These are phyloP conservation scores for Zenarchopterus dispar DNA, from an alignment of 2,797 vertebrate species.

Conservation along the genomic window DNA sequence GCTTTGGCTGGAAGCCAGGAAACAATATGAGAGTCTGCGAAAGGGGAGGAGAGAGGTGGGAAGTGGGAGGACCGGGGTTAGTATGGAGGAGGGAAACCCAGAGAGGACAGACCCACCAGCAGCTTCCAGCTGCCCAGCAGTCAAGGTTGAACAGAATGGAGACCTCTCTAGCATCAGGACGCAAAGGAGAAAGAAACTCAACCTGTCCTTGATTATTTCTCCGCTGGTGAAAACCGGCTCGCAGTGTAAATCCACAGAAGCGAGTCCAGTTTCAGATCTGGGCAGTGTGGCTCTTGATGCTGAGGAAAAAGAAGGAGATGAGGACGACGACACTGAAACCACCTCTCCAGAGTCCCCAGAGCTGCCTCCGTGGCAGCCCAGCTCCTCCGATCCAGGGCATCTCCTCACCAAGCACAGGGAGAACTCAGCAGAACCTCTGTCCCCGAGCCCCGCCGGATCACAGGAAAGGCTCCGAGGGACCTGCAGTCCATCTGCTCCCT, in stretches of 20 bases:
- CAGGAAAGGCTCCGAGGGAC: slow-evolving; percentile 62
- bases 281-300: slow-evolving; percentile 22
- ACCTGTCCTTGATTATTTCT: slow-evolving; percentile 69
- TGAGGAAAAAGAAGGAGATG: slow-evolving; percentile 59
- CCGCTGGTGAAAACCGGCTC: slow-evolving; percentile 52
- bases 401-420: slow-evolving; percentile 57
- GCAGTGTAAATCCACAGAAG: slow-evolving; percentile 60
- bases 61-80: slow-evolving; percentile 3
- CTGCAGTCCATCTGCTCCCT: slow-evolving; percentile 58
- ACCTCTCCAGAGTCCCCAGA: slow-evolving; percentile 85
- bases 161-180: slow-evolving; percentile 42
- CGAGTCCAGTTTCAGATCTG: slow-evolving; percentile 55
- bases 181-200: slow-evolving; percentile 70
- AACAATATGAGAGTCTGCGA: slow-evolving; percentile 89
- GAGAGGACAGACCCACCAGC: slow-evolving; percentile 7
- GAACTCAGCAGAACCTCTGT: slow-evolving; percentile 44
- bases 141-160: slow-evolving; percentile 37
- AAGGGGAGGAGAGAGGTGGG: slow-evolving; percentile 62
- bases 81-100: slow-evolving; percentile 17
- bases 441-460: slow-evolving; percentile 46
- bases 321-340: slow-evolving; percentile 60
- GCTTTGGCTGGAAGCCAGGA: slow-evolving; percentile 94
- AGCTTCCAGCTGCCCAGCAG: slow-evolving; percentile 14
- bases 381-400: slow-evolving; percentile 62
- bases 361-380: slow-evolving; percentile 88